Conservation (phyloP, 2,113 vertebrate species). For the Alces alces region DNA sequence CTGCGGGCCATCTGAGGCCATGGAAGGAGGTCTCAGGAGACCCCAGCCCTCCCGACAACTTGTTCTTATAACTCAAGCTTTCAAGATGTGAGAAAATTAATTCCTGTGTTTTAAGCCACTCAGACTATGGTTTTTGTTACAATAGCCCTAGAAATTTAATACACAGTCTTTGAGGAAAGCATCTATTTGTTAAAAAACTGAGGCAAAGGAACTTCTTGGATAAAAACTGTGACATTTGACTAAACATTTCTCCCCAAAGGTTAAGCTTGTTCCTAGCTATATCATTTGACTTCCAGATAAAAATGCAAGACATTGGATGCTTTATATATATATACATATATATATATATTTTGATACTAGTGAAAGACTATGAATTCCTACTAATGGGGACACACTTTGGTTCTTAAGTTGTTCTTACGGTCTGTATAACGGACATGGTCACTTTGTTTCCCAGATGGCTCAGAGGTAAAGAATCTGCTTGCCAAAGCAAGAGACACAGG, state of each 20-base stretch:
- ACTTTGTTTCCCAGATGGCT: not conserved
- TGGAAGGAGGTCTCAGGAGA: not conserved
- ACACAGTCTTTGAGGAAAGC: not conserved
- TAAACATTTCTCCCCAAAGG: not conserved
- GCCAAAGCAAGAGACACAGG: not conserved
- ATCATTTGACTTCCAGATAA: not conserved
- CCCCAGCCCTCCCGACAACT: not conserved
- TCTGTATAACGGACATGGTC: not conserved
- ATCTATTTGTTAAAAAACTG: not conserved
- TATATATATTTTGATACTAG: not conserved
- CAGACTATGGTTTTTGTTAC: not conserved
- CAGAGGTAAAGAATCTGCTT: not conserved
- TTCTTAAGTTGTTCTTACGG: not conserved
- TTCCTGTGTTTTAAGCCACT: not conserved
- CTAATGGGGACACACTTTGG: not conserved
- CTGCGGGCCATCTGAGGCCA: not conserved
- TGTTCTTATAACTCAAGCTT: not conserved
- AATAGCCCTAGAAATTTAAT: not conserved
- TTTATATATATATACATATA: not conserved
- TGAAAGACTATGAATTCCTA: not conserved
- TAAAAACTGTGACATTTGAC: not conserved
- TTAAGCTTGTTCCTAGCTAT: not conserved
- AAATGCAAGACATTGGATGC: not conserved
- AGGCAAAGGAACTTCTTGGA: not conserved
- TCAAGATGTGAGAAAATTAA: not conserved